phyloP scores from a whole-genome alignment of 92 coral and sea anemone species.

The Epizoanthus rinbou region DNA sequence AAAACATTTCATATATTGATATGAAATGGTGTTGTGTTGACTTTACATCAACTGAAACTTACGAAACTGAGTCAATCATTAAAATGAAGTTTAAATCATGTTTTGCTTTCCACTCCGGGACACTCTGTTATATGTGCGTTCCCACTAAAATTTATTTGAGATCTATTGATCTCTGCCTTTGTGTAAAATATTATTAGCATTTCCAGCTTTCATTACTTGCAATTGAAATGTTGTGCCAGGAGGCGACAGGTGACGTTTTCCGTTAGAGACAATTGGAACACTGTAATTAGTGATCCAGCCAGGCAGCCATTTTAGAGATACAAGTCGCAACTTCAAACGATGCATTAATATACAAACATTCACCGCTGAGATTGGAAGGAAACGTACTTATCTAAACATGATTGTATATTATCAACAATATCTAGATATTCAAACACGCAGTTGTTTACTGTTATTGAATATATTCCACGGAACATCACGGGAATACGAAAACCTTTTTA shows the following conservation, averaged over 20 bases:
- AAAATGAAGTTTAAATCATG: background rate
- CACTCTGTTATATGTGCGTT: background rate
- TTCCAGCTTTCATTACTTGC: background rate
- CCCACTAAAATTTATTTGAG: background rate
- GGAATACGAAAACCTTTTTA: too few species aligned
- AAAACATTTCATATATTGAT: background rate
- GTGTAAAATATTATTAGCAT: background rate
- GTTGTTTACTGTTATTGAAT: too few species aligned
- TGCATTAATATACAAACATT: background rate
- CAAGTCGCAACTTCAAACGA: background rate
- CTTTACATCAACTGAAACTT: background rate
- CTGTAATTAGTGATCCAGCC: background rate
- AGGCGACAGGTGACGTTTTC: too few species aligned
- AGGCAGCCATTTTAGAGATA: background rate
- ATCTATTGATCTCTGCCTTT: background rate
- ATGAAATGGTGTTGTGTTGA: background rate
- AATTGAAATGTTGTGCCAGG: background rate
- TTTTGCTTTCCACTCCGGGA: background rate
- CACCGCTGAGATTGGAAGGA: background rate
- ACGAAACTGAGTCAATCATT: background rate
- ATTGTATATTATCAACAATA: background rate
- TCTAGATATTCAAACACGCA: background rate
- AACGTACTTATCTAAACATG: background rate
- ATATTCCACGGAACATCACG: too few species aligned
- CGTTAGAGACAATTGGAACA: too few species aligned